phyloP scores from a whole-genome alignment of 2,888 invertebrate species.

The Chrysina gloriosa region DNA sequence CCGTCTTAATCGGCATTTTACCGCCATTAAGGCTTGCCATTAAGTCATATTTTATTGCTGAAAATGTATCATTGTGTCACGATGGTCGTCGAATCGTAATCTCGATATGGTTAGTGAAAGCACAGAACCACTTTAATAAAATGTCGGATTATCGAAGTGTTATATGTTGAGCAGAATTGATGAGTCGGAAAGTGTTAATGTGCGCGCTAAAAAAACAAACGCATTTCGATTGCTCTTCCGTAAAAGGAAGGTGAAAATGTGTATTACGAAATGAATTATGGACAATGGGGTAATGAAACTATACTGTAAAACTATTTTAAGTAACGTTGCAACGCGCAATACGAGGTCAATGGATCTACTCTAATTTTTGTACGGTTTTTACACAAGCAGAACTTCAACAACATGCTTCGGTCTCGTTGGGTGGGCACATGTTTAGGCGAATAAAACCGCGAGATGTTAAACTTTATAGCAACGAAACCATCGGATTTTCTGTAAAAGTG shows the following conservation, averaged over 20 bases:
- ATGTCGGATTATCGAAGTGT: constrained; percentile 3
- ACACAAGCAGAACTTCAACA: too few relatives aligned
- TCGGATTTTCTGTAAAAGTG: too few relatives aligned
- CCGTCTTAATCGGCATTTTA: background rate
- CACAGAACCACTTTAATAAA: background rate
- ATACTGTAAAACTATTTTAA: background rate
- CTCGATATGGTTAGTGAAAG: constrained; percentile 2
- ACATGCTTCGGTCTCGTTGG: too few relatives aligned
- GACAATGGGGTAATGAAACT: constrained; percentile 20
- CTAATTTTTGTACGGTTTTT: background rate
- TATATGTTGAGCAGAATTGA: background rate
- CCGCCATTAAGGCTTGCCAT: background rate
- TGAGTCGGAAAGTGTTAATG: background rate
- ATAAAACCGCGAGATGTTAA: too few relatives aligned
- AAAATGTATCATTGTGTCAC: constrained; percentile 14
- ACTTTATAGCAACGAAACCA: too few relatives aligned
- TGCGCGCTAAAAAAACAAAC: background rate
- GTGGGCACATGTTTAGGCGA: too few relatives aligned
- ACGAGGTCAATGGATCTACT: background rate
- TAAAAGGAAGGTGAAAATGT: constrained; percentile 34
- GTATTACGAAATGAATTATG: constrained; percentile 30
- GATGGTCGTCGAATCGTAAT: background rate
- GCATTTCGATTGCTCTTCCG: background rate
- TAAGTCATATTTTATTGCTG: constrained; percentile 7
- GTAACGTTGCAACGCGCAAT: too few relatives aligned